Base-by-base conservation (phyloP, 2,113 vertebrate genomes). In the Tachysurus vachellii region DNA sequence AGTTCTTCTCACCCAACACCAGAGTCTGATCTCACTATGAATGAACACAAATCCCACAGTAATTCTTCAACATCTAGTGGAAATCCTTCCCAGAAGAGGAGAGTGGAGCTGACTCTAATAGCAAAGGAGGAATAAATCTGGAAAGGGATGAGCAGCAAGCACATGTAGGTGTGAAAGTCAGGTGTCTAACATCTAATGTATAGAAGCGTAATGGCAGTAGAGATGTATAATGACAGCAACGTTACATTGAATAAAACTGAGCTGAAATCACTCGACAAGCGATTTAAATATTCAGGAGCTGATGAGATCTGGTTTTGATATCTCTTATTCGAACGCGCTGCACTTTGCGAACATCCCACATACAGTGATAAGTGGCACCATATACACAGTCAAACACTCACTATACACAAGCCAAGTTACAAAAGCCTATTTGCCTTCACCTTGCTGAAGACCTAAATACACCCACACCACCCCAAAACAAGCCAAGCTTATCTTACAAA, bases 391-490 rank as follows among this genome's bases (percentile, higher is more conserved):
- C 71, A 53, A 85, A 85, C 73, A 23, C 62, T 56, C 47, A 64
- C 70, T 86, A 68, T 54, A 14, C 50, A 70, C 47, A 66, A 68
- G 47, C 75, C 85, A 28, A 44, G 76, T 57, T 64, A 77, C 64
- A 50, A 83, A 87, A 77, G 70, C 80, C 76, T 42, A 70, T 86
- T 80, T 57, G 85, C 76, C 80, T 76, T 85, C 66, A 82, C 79
- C 59, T 85, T 85, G 28, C 66, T 76, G 77, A 47, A 85, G 84
- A 85, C 79, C 84, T 87, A 77, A 87, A 83, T 87, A 87, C 86
- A 83, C 68, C 86, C 80, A 87, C 86, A 87, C 80, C 80, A 6
- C 70, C 86, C 86, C 68, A 83, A 87, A 70, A 83, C 86, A 62
- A 56, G 80, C 86, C 70, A 73, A 70, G 85, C 86, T 83, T 70